Evolutionary conservation across 2,797 vertebrate genomes (phyloP).

Genomic region (Enteromius trimaculatus): DNA sequence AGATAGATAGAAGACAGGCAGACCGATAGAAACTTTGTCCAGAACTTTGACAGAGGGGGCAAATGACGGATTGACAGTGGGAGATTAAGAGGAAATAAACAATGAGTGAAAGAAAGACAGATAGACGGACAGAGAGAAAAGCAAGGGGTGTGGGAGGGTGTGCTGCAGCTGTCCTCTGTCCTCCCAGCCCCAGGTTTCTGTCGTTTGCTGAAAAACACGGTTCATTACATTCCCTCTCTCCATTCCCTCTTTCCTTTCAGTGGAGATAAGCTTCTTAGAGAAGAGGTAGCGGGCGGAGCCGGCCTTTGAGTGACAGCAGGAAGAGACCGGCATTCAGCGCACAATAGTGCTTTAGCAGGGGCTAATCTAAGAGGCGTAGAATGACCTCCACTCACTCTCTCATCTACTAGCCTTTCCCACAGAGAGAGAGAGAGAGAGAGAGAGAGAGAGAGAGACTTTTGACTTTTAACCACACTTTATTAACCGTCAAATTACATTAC

Average conservation of each 20-base stretch:
- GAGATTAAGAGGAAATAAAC: slow-evolving; percentile 59
- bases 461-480: too few relatives aligned
- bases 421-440: slow-evolving; percentile 88
- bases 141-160: slow-evolving; percentile 71
- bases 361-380: slow-evolving; percentile 99
- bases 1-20: slow-evolving; percentile 42
- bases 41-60: slow-evolving; percentile 62
- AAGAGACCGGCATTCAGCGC: slow-evolving; percentile 99
- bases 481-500: too few relatives aligned
- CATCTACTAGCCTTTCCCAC: slow-evolving; percentile 99
- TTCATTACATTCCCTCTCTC: slow-evolving; percentile 99
- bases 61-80: slow-evolving; percentile 51
- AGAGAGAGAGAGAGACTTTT: too few relatives aligned
- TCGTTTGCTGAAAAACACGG: slow-evolving; percentile 99
- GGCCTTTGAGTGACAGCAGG: slow-evolving; percentile 99
- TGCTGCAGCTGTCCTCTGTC: slow-evolving; percentile 95
- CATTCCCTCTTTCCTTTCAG: slow-evolving; percentile 93
- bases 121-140: slow-evolving; percentile 50
- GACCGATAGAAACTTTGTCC: slow-evolving; percentile 27
- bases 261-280: slow-evolving; percentile 99
- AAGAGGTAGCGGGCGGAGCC: slow-evolving; percentile 96
- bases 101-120: slow-evolving; percentile 52
- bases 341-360: slow-evolving; percentile 99
- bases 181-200: slow-evolving; percentile 96
- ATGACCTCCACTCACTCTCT: slow-evolving; percentile 99